Evolutionary conservation across 2,888 invertebrate species (phyloP), one percentile per base, ranked within the genome.

Genomic region (Drosophila falleni): DNA sequence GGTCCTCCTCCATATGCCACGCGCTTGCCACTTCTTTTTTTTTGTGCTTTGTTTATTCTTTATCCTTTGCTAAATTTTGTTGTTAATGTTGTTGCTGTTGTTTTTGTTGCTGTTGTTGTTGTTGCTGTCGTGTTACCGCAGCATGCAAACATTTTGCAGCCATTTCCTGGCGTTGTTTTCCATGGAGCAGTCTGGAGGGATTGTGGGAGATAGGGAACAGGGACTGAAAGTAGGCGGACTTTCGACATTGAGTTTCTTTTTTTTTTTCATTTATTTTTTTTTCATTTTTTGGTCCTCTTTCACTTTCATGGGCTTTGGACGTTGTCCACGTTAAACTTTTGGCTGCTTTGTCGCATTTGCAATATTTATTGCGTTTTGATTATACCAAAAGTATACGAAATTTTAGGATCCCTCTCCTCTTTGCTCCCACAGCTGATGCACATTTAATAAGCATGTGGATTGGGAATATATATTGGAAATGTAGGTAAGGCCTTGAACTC

Each of bases 321-420:
- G 44, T 8, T 72, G 82, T 76, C 71, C 88, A 75, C 68, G 73
- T 68, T 73, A 46, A 84, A 76, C 78, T 89, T 87, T 74, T 70
- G 80, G 68, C 72, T 83, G 70, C 75, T 73, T 75, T 72, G 71
- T 75, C 81, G 81, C 85, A 89, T 83, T 87, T 87, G 77, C 76
- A 87, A 89, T 89, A 84, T 84, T 84, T 84, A 84, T 84, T 84
- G 80, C 88, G 74, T 84, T 84, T 84, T 84, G 85, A 84, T 84
- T 84, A 84, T 70, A 82, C 62, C 44, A 9, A 16, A 26, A 16
- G 11, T 15, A 60, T 51, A 58, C 46, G n/a, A 41, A 44, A 47
- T 46, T 54, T 47, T 42, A 16, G 8, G n/a, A 11, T 13, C 11
- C 31, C 23, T 4, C 3, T 19, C 6, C 37, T 8, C 35, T 35